phyloP scores from a whole-genome alignment of 2,888 invertebrate genomes.

The Campaea margaritaria region DNA sequence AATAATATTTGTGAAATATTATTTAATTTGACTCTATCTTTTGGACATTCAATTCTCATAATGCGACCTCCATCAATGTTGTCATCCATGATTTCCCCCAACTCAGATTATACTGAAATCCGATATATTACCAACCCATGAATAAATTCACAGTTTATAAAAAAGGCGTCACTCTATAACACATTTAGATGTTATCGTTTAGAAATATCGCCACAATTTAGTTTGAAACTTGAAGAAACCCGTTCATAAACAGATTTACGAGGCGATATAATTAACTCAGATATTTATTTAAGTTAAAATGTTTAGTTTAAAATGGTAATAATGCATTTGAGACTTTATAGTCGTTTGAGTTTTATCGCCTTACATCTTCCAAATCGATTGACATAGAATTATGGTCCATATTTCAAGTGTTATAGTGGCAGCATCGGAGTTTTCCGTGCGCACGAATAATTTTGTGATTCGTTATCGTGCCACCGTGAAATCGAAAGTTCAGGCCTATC shows the following conservation, averaged over 20 bases:
- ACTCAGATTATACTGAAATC: conserved; percentile 29
- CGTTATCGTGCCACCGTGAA: conserved; percentile 37
- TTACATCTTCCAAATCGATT: conserved; percentile 15
- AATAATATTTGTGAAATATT: too few species aligned
- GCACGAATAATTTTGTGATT: conserved; percentile 24
- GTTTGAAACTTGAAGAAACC: conserved; percentile 37
- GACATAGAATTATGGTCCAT: conserved; percentile 18
- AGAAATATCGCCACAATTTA: conserved; percentile 25
- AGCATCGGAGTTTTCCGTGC: conserved; percentile 8
- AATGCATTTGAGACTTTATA: conserved; percentile 41
- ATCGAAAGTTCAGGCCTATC: conserved; percentile 38
- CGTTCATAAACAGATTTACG: conserved; percentile 45
- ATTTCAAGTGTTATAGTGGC: conserved; percentile 17
- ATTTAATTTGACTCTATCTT: too few species aligned
- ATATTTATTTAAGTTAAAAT: conserved; percentile 52
- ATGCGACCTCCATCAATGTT: conserved; percentile 1
- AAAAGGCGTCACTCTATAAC: conserved; percentile 35
- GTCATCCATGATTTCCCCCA: conserved; percentile 13
- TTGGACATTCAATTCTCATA: background rate
- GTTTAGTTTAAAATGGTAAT: conserved; percentile 50
- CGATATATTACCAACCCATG: conserved; percentile 29
- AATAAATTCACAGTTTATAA: conserved; percentile 33
- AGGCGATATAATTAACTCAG: conserved; percentile 49
- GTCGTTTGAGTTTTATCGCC: conserved; percentile 1
- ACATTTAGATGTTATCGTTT: conserved; percentile 34